phyloP scores from a whole-genome alignment of 1,140 invertebrate species.

The Heliconius nattereri region DNA sequence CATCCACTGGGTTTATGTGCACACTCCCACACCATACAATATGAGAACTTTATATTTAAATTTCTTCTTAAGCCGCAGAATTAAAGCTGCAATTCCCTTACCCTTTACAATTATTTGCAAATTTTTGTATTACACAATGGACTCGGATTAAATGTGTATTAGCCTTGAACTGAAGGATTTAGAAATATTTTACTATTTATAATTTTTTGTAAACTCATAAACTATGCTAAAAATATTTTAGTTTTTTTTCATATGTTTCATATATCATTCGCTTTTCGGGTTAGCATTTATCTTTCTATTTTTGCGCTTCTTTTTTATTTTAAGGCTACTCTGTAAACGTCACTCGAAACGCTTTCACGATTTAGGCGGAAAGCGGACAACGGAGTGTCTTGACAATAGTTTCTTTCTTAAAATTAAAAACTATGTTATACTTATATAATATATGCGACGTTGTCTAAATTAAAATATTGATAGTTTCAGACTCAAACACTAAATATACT shows the following conservation, averaged over 20 bases:
- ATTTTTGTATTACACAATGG: conserved; percentile 31
- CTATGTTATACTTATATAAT: no score
- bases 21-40: conserved; percentile 35
- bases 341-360: no score
- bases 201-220: not conserved
- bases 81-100: conserved; percentile 22
- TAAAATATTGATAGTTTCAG: no score
- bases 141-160: conserved; percentile 9
- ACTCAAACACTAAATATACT: no score
- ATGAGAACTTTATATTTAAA: not conserved
- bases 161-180: conserved; percentile 36
- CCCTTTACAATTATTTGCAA: conserved; percentile 17
- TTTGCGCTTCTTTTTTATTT: not conserved
- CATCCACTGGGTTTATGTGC: conserved; percentile 23
- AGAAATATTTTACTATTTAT: conserved; percentile 22
- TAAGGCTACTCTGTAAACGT: not conserved
- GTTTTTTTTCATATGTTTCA: not conserved
- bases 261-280: not conserved
- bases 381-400: no score
- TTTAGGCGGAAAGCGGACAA: no score
- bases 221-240: not conserved
- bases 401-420: no score
- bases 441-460: no score
- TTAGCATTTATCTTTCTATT: not conserved
- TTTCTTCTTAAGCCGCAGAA: not conserved